Evolutionary conservation across 2,797 vertebrate species (phyloP).

Genomic region (Smutsia gigantea): DNA sequence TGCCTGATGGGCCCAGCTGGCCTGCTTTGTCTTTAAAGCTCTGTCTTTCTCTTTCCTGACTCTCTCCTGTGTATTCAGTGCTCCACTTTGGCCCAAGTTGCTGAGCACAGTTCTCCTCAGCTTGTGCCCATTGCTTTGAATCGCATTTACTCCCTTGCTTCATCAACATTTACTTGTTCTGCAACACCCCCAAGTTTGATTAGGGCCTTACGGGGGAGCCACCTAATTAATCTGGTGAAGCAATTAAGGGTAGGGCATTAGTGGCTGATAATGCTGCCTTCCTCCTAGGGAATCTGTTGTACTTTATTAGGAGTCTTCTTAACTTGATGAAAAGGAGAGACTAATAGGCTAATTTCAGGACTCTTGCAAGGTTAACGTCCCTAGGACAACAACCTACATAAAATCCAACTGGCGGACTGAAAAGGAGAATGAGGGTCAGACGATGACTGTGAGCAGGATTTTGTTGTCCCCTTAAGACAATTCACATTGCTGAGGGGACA

Average conservation of each 20-base stretch:
- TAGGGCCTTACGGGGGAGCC: conserved; percentile 56
- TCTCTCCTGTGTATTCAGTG: neutral
- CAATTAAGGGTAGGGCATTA: conserved; percentile 64
- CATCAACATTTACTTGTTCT: conserved; percentile 11
- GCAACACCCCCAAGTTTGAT: neutral
- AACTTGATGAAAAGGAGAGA: conserved; percentile 5
- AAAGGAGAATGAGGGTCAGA: neutral
- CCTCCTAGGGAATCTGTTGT: neutral
- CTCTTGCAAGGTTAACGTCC: conserved; percentile 33
- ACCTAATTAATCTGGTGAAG: conserved; percentile 67
- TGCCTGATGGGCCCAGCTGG: neutral
- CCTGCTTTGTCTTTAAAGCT: neutral
- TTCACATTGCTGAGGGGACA: neutral
- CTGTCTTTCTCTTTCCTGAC: neutral
- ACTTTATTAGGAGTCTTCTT: conserved; percentile 41
- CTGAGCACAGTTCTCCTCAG: neutral
- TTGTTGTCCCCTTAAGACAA: neutral
- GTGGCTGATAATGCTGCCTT: neutral
- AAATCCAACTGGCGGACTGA: neutral
- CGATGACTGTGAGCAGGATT: neutral
- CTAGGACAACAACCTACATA: neutral
- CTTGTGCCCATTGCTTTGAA: neutral
- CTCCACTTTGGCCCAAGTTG: neutral
- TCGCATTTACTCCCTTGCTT: conserved; percentile 38
- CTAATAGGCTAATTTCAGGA: conserved; percentile 41